A percentile compares a stretch with the other conserved stretches of the same genome.
Conservation (phyloP, 2,113 vertebrate genomes). For the Albula glossodonta region DNA sequence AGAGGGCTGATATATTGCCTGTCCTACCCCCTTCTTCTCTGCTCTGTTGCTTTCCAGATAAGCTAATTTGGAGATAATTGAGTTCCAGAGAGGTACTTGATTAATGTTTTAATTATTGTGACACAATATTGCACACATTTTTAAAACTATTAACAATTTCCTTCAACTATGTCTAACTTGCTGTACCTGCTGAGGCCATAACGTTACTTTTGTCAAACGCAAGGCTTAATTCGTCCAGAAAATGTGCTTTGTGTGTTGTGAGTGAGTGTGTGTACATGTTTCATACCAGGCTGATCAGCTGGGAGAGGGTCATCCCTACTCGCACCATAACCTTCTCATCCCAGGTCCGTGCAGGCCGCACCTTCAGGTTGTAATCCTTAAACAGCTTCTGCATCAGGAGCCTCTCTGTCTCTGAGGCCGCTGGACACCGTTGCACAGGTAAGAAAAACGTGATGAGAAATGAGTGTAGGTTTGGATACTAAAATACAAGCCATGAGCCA, state of each 20-base stretch:
- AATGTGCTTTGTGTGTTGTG: neutral
- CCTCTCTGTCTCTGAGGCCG: slow-evolving; percentile 68
- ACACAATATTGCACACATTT: neutral
- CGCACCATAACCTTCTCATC: slow-evolving; percentile 77
- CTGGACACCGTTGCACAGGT: slow-evolving; percentile 29
- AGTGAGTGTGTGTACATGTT: neutral
- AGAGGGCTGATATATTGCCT: neutral
- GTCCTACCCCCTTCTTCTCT: neutral
- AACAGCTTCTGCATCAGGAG: slow-evolving; percentile 74
- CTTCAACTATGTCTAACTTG: neutral
- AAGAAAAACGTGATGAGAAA: too few species aligned
- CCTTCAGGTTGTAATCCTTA: slow-evolving; percentile 75
- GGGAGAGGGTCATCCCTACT: slow-evolving; percentile 82
- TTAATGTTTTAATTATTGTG: neutral
- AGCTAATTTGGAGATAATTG: neutral
- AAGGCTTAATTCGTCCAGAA: too few species aligned
- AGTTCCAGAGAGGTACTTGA: neutral
- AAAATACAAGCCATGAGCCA: neutral
- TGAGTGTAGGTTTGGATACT: neutral
- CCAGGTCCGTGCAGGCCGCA: slow-evolving; percentile 72
- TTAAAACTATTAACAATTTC: neutral
- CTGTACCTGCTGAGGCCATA: neutral
- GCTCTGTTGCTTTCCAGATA: neutral
- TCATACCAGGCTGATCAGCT: slow-evolving; percentile 86
- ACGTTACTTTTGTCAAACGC: neutral